A percentile compares a stretch with the other conserved stretches of the same genome.
Conservation (phyloP, 2,113 vertebrate genomes). For the Periophthalmus modestus region DNA sequence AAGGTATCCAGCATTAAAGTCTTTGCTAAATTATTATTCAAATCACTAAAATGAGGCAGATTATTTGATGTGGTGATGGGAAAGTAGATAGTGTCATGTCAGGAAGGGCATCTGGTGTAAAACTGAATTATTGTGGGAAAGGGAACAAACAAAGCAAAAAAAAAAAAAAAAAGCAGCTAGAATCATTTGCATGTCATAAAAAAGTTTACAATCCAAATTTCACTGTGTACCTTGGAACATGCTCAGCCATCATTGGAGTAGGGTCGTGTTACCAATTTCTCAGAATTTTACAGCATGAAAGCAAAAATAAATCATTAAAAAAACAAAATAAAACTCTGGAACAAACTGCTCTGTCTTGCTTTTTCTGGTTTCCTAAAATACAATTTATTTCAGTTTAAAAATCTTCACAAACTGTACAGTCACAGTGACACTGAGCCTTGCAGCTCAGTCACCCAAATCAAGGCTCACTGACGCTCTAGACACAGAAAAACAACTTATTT, state of each 20-base stretch:
- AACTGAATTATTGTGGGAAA: too few species aligned
- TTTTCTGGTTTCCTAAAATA: not conserved
- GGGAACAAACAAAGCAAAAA: not conserved
- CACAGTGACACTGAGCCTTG: not conserved
- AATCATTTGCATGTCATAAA: too few species aligned
- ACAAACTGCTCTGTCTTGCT: not conserved
- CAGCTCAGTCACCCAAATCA: not conserved
- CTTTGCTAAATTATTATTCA: not conserved
- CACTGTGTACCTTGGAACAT: not conserved
- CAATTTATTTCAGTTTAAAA: not conserved
- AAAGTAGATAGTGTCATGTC: too few species aligned
- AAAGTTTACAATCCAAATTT: not conserved
- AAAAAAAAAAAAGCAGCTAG: not conserved
- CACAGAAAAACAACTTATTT: not conserved
- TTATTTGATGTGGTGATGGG: not conserved
- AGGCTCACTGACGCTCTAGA: not conserved
- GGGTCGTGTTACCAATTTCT: not conserved
- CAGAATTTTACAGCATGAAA: not conserved
- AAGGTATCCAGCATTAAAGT: not conserved
- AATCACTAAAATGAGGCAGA: not conserved
- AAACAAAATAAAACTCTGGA: not conserved
- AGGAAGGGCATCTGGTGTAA: too few species aligned
- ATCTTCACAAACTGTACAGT: not conserved
- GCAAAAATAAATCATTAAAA: not conserved
- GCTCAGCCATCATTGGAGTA: not conserved